Evolutionary conservation across 2,888 invertebrate species (phyloP), one percentile per base, ranked within the genome.

Genomic region (Caenorhabditis becei): DNA sequence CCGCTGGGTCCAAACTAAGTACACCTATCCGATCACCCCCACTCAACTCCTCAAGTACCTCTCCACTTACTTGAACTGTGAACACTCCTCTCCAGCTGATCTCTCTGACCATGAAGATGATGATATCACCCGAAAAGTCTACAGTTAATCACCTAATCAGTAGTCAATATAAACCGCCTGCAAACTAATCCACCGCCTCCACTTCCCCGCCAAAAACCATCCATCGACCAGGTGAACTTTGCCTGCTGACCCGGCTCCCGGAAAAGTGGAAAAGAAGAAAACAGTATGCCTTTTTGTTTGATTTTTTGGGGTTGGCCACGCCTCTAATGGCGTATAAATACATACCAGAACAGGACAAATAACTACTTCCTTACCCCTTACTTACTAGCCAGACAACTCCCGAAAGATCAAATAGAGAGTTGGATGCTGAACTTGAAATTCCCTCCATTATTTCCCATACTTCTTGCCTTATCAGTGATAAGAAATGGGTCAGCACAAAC

Each of bases 351-450:
- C 32, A 32, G 65, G 32, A 32, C 32, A 32, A 32, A 32, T 32
- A 32, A 32, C 32, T 32, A 32, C 32, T 32, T 32, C 32, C 32
- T 10, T 4, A 32, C 32, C 10, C 4, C 32, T 32, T 32, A 32
- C 32, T 10, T 32, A 10, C 32, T 32, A n/a, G n/a, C n/a, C n/a
- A n/a, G n/a, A n/a, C n/a, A n/a, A n/a, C n/a, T n/a, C n/a, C 32
- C 10, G 32, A 32, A 32, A 32, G 32, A 32, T 32, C 32, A 32
- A 32, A 32, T 32, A 32, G 32, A 7, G 5, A 32, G 4, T 7
- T 32, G 32, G 32, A 32, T 4, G 32, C 10, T 32, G 65, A 65
- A 65, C 35, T 16, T 54, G 24, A 66, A 54, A 66, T 53, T 53
- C 41, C 20, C 54, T 28, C 18, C 20, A 37, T 23, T 23, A 5